Conservation (phyloP, 2,797 vertebrate genomes). For the Acanthurus lineatus region DNA sequence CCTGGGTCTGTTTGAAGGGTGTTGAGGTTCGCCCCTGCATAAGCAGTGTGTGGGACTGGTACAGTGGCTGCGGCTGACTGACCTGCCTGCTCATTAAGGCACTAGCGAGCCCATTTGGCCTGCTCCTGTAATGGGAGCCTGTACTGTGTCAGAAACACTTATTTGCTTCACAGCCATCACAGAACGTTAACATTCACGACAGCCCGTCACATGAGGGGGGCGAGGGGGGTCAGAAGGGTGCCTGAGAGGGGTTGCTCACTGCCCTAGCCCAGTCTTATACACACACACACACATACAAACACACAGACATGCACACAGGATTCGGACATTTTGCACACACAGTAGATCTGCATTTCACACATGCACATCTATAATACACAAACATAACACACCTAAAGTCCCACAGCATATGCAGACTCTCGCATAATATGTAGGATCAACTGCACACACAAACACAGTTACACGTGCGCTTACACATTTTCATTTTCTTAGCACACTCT, state of each 20-base stretch:
- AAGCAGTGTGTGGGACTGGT: constrained; percentile 79
- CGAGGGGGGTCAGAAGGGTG: constrained; percentile 65
- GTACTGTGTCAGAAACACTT: constrained; percentile 91
- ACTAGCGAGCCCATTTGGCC: constrained; percentile 83
- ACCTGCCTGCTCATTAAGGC: constrained; percentile 91
- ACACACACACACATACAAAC: constrained; percentile 19
- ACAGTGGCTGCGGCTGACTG: constrained; percentile 87
- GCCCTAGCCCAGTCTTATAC: constrained; percentile 35
- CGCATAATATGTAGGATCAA: constrained; percentile 40
- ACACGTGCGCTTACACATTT: constrained; percentile 30
- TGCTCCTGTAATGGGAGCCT: constrained; percentile 87
- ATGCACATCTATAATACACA: constrained; percentile 20
- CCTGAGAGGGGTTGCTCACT: constrained; percentile 69
- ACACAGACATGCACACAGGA: background rate
- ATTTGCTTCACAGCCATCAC: constrained; percentile 92
- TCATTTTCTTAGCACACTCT: constrained; percentile 62
- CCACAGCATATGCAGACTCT: constrained; percentile 6
- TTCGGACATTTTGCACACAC: background rate
- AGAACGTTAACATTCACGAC: constrained; percentile 92
- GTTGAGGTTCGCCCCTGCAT: constrained; percentile 64
- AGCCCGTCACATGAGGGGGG: constrained; percentile 84
- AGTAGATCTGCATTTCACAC: background rate
- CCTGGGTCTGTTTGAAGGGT: constrained; percentile 43
- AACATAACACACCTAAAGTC: constrained; percentile 26
- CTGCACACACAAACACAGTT: constrained; percentile 23